Evolutionary conservation across 2,113 vertebrate genomes (phyloP).

Genomic region (Aleadryas rufinucha): DNA sequence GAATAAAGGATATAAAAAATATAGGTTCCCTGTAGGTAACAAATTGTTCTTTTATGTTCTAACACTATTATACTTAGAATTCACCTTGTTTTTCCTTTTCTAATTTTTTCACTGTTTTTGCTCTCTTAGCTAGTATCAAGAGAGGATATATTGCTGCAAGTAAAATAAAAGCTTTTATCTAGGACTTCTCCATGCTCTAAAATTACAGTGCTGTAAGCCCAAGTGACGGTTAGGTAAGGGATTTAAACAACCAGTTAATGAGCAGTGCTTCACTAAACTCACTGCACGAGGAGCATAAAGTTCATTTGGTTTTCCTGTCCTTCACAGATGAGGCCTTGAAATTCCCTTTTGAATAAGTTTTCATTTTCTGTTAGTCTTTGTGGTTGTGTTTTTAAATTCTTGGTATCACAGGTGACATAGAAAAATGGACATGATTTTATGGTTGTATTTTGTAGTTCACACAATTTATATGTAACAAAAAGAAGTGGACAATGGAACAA

Average conservation of each 20-base stretch:
- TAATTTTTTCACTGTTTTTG: neutral
- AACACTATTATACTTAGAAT: neutral
- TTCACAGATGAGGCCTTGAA: neutral
- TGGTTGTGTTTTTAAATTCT: neutral
- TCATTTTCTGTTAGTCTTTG: neutral
- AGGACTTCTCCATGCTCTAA: neutral
- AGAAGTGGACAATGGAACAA: neutral
- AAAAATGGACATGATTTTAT: neutral
- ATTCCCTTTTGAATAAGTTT: neutral
- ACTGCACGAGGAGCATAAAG: neutral
- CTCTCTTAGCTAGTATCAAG: neutral
- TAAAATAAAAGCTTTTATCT: conserved; percentile 29
- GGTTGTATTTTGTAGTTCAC: neutral
- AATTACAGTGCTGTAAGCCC: neutral
- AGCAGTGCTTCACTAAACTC: neutral
- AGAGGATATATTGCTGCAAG: neutral
- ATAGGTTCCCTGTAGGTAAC: neutral
- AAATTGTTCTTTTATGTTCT: neutral
- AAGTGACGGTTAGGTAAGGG: neutral
- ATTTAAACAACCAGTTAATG: neutral
- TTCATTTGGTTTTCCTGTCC: neutral
- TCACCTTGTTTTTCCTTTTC: neutral
- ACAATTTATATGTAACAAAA: neutral
- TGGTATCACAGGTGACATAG: neutral
- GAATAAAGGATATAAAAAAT: neutral